Base-by-base conservation (phyloP, 2,888 invertebrate species). In the Tetranychus truncatus region DNA sequence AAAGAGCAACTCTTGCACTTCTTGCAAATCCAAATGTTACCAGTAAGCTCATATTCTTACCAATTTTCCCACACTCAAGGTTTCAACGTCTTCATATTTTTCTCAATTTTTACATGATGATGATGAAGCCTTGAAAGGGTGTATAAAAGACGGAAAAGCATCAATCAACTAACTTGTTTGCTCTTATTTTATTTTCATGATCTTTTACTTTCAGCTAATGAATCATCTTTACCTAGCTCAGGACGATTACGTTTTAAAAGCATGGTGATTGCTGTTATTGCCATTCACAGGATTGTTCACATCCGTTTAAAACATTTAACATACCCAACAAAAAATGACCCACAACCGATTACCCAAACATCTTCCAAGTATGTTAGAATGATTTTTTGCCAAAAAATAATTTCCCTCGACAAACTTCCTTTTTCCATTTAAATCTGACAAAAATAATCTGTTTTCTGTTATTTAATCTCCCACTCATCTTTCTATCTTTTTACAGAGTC, bases 1-100 rank as follows among this genome's bases (percentile, higher is more conserved):
- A 84, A 79, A 84, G 80, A 78, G 86, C 82, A 79, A 87, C 86
- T 0, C 78, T 86, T 21, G 81, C 82, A 15, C 78, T 81, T 81
- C 83, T 80, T 79, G 84, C 82, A 76, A 83, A 79, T 81, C 84
- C 80, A 82, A 83, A 82, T 80, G 81, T 74, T 34, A 69, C 77
- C 9, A 75, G 73, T 74, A 67, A 69, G 18, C 69, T 67, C n/a
- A 15, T 18, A 24, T 72, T 74, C 24, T 71, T 44, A 69, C 18
- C 20, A n/a, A 34, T 34, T 74, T 4, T 9, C 71, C 21, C 11
- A 69, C 18, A 11, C 55, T 55, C 55, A 55, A 55, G 55, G 55
- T 55, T 55, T 55, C 15, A 9, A 15, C 55, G 1, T 55, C 15
- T 55, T 55, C 55, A 55, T 55, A 3, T 55, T 55, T 55, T 55